These are phyloP conservation scores for Bellardia pandia DNA, from an alignment of 2,888 invertebrate genomes.

Conservation along the genomic window DNA sequence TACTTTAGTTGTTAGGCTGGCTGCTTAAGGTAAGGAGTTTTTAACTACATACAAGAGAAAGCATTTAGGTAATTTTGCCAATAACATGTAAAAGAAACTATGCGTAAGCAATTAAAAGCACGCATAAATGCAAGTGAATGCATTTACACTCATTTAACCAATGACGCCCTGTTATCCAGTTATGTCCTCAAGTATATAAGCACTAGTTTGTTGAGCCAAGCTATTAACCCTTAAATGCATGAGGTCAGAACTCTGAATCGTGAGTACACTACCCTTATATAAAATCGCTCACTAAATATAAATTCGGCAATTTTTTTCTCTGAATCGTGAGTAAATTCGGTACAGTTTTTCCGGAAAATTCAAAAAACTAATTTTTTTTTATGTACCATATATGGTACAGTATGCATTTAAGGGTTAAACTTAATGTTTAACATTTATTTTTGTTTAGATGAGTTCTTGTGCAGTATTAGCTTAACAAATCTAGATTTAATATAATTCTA, in stretches of 20 bases:
- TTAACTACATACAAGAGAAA: slow-evolving; percentile 56
- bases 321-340: too few relatives aligned
- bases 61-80: slow-evolving; percentile 38
- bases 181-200: not conserved
- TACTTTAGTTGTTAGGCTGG: slow-evolving; percentile 30
- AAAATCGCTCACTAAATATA: too few relatives aligned
- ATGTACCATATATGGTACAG: too few relatives aligned
- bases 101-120: slow-evolving; percentile 63
- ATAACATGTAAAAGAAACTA: slow-evolving; percentile 64
- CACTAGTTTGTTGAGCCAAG: not conserved
- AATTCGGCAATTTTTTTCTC: too few relatives aligned
- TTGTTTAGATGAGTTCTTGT: not conserved
- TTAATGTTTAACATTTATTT: not conserved
- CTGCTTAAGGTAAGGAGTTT: slow-evolving; percentile 18
- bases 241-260: too few relatives aligned
- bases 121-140: not conserved
- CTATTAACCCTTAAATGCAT: too few relatives aligned
- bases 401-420: too few relatives aligned
- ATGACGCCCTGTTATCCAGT: not conserved
- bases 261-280: too few relatives aligned
- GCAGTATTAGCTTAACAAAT: not conserved
- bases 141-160: not conserved
- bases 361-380: too few relatives aligned
- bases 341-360: too few relatives aligned
- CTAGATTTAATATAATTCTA: not conserved